These are phyloP conservation scores for Margarornis squamiger DNA, from an alignment of 2,797 vertebrate species.

Conservation along the genomic window DNA sequence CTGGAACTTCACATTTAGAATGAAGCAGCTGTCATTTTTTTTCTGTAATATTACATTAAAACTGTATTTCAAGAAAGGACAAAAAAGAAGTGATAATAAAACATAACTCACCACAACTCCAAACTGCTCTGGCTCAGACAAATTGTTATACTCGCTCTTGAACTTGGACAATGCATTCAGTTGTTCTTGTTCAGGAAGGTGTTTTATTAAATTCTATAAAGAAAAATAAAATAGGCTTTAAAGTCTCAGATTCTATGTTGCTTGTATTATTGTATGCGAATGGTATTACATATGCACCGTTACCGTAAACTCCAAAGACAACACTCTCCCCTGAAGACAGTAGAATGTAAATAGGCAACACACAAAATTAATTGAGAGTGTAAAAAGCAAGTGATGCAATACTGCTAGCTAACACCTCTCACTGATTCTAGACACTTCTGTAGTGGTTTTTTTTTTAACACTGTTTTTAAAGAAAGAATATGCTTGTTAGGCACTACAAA, in stretches of 20 bases:
- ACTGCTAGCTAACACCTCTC: not conserved
- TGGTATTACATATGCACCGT: not conserved
- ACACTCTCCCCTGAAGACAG: not conserved
- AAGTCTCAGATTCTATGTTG: not conserved
- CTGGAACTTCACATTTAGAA: not conserved
- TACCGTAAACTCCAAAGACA: not conserved
- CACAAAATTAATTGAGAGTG: not conserved
- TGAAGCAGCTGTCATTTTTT: not conserved
- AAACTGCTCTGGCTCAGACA: constrained; percentile 96
- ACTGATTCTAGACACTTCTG: not conserved
- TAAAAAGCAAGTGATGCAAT: not conserved
- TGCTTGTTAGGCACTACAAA: not conserved
- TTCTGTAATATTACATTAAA: not conserved
- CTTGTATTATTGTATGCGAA: not conserved
- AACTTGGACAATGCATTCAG: constrained; percentile 86
- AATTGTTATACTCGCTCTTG: constrained; percentile 85
- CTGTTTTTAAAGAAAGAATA: not conserved
- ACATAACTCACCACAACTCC: constrained; percentile 89
- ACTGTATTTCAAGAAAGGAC: not conserved
- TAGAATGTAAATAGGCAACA: not conserved
- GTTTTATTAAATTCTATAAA: constrained; percentile 92
- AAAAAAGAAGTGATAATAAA: not conserved
- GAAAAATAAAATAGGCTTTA: constrained; percentile 4
- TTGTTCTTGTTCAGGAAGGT: constrained; percentile 93
- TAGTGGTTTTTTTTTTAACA: not conserved